Conservation (phyloP, 2,797 vertebrate species). For the Melanotaenia boesemani region DNA sequence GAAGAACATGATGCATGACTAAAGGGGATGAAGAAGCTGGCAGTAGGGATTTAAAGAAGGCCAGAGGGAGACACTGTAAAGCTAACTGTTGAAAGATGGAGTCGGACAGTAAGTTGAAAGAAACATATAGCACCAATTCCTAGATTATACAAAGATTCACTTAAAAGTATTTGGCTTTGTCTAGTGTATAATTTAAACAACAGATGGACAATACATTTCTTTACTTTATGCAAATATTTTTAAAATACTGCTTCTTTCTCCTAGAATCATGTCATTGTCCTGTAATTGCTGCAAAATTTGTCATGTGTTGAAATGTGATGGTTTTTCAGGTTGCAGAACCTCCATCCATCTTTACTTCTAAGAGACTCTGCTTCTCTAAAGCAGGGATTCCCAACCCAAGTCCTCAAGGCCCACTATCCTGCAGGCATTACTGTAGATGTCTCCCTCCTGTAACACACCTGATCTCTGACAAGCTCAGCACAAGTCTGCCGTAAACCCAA, state of each 20-base stretch:
- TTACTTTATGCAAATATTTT: too few relatives aligned
- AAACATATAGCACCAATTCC: not conserved
- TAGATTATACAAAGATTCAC: not conserved
- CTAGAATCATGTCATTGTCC: not conserved
- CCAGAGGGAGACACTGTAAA: constrained; percentile 39
- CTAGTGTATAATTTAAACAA: not conserved
- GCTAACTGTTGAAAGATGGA: constrained; percentile 31
- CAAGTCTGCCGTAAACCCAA: too few relatives aligned
- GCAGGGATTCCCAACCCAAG: too few relatives aligned
- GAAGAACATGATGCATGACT: constrained; percentile 60
- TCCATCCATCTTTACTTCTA: too few relatives aligned
- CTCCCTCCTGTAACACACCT: too few relatives aligned
- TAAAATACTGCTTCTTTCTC: too few relatives aligned
- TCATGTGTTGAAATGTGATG: not conserved
- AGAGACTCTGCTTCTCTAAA: too few relatives aligned
- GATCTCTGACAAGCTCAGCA: too few relatives aligned
- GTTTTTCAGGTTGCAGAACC: too few relatives aligned
- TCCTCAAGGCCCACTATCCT: too few relatives aligned
- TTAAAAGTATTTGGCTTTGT: not conserved
- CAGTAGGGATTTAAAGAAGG: constrained; percentile 24
- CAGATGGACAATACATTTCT: not conserved
- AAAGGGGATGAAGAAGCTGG: constrained; percentile 57
- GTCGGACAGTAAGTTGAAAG: not conserved
- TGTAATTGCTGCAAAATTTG: not conserved
- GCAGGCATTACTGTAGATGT: too few relatives aligned